Base-by-base conservation (phyloP, 2,797 vertebrate species). In the Natrix natrix region DNA sequence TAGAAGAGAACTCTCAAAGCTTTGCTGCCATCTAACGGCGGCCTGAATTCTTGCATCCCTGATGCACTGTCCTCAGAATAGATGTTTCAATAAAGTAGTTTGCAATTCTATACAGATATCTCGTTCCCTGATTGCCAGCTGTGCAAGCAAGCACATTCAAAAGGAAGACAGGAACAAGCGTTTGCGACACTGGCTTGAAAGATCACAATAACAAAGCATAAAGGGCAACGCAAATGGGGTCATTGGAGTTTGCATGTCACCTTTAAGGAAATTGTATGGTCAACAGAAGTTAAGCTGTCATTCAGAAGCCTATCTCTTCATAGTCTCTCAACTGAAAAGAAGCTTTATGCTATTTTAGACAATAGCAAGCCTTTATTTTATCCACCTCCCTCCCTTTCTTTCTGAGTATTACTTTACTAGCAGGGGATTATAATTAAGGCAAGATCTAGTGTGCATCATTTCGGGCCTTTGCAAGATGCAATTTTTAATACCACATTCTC, bases 371-470 rank as follows among this genome's bases (percentile, higher is more conserved):
- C 90, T 97, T 69, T 90, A 66, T 69, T 96, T 56, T 16, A 4
- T 94, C 24, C 5, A 1, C 24, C 5, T 0, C 5, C 94, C 93
- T 0, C 43, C 5, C 32, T 57, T 78, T 43, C 32, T 92, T 87
- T 94, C 94, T 95, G 91, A 92, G 92, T 94, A 96, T 96, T 96
- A 96, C 95, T 97, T 96, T 94, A 96, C 91, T 90, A 95, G 93
- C 69, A 48, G 26, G 20, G 96, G 96, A 94, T 96, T 95, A 97
- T 96, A 96, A 97, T 96, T 96, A 97, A 95, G 94, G 95, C 92
- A 95, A 94, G 94, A 92, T 95, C 95, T 95, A 95, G 94, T 94
- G 91, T 94, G 90, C 94, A 93, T 95, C 92, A 94, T 93, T 95
- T 96, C 87, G 94, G 5, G 94, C 94, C 95, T 93, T 92, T 86